A percentile compares a stretch with the other conserved stretches of the same genome.
phyloP scores from a whole-genome alignment of 2,888 invertebrate genomes.

The Calameuta pallipes region DNA sequence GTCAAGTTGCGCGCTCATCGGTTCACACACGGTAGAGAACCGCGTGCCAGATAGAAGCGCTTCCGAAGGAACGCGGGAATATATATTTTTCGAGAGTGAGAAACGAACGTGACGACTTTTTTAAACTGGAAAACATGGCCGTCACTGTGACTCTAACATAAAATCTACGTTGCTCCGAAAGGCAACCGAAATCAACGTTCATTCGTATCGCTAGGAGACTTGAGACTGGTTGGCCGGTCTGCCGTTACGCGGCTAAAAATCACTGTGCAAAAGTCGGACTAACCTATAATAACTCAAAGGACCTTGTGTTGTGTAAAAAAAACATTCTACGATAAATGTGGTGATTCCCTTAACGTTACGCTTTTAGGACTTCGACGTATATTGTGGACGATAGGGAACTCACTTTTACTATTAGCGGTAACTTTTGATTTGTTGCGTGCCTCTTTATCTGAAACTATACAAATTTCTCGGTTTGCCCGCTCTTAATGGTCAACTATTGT shows the following conservation, averaged over 20 bases:
- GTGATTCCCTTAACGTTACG: not conserved
- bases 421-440: not conserved
- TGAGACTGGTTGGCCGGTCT: not conserved
- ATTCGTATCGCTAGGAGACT: not conserved
- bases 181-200: not conserved
- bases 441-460: not conserved
- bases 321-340: not conserved
- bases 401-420: not conserved
- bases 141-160: slow-evolving; percentile 6
- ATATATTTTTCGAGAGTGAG: not conserved
- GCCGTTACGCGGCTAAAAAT: not conserved
- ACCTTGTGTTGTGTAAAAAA: not conserved
- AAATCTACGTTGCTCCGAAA: not conserved
- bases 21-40: not conserved
- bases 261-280: not conserved
- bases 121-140: slow-evolving; percentile 12
- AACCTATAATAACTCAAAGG: not conserved
- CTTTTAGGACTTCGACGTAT: not conserved
- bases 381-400: not conserved
- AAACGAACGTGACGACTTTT: not conserved
- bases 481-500: not conserved
- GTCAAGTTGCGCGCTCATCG: not conserved
- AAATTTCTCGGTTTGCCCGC: not conserved
- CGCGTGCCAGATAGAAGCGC: not conserved
- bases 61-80: not conserved